Evolutionary conservation across 2,888 invertebrate genomes (phyloP).

Genomic region (Acleris cristana): DNA sequence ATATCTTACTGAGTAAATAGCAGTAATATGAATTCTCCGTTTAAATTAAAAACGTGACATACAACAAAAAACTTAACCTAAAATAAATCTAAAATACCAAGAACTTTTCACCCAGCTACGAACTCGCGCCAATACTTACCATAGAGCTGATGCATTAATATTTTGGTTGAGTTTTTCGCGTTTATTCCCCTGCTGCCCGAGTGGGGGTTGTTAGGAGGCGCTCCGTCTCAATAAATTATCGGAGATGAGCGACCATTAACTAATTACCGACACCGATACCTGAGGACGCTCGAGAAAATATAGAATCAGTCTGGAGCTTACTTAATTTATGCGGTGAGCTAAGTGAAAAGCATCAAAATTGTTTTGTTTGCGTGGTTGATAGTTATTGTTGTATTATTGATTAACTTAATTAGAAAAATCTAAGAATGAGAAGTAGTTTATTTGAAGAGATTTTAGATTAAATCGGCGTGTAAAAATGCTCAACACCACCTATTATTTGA

Average conservation of each 20-base stretch:
- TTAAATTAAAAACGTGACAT: too few species aligned
- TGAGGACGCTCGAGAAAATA: slow-evolving; percentile 42
- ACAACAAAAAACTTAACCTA: too few species aligned
- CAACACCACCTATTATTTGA: too few species aligned
- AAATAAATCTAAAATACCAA: slow-evolving; percentile 54
- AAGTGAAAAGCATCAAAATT: neutral
- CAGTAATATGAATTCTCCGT: too few species aligned
- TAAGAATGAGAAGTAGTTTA: too few species aligned
- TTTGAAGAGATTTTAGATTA: too few species aligned
- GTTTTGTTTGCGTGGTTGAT: neutral
- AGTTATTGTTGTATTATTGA: too few species aligned
- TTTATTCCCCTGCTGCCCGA: slow-evolving; percentile 70
- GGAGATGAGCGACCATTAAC: slow-evolving; percentile 81
- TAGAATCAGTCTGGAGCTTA: slow-evolving; percentile 5
- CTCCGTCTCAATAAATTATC: slow-evolving; percentile 83
- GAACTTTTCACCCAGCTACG: slow-evolving; percentile 42
- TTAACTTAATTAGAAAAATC: too few species aligned
- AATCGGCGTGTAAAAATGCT: too few species aligned
- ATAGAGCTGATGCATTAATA: slow-evolving; percentile 79
- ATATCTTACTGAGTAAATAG: too few species aligned
- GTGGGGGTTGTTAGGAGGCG: slow-evolving; percentile 55
- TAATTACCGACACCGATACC: slow-evolving; percentile 80
- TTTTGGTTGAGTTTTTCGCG: slow-evolving; percentile 82
- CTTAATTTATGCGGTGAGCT: neutral
- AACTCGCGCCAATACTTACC: slow-evolving; percentile 72